A percentile compares a stretch with the other conserved stretches of the same genome.
Evolutionary conservation across 2,113 vertebrate genomes (phyloP).

Genomic region (Eulemur rufifrons): DNA sequence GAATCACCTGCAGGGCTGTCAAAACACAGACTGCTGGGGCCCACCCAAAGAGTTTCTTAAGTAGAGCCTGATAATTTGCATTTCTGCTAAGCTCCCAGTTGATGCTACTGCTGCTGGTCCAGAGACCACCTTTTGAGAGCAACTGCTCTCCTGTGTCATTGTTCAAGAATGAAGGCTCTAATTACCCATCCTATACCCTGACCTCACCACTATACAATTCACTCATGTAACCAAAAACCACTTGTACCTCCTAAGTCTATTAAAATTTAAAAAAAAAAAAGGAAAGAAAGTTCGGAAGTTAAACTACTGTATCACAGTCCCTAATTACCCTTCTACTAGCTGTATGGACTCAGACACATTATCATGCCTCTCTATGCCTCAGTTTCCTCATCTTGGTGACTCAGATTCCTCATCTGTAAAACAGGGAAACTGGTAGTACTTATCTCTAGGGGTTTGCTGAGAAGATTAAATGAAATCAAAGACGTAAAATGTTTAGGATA

Average conservation of each 20-base stretch:
- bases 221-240: no score
- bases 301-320: no score
- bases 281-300: neutral
- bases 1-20: neutral
- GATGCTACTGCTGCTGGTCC: neutral
- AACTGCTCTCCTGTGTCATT: neutral
- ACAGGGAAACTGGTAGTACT: neutral
- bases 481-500: neutral
- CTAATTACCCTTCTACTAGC: neutral
- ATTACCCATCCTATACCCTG: no score
- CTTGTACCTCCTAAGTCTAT: no score
- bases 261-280: no score
- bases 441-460: neutral
- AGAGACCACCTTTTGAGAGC: neutral
- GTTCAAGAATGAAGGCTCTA: neutral
- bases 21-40: neutral
- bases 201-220: no score
- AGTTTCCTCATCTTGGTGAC: neutral
- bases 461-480: slow-evolving; percentile 31
- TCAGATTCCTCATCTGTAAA: neutral
- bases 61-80: neutral
- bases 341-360: fast-evolving
- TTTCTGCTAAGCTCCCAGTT: neutral
- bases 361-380: neutral
- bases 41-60: neutral